Base-by-base conservation (phyloP, 2,113 vertebrate genomes). In the Anseranas semipalmata region DNA sequence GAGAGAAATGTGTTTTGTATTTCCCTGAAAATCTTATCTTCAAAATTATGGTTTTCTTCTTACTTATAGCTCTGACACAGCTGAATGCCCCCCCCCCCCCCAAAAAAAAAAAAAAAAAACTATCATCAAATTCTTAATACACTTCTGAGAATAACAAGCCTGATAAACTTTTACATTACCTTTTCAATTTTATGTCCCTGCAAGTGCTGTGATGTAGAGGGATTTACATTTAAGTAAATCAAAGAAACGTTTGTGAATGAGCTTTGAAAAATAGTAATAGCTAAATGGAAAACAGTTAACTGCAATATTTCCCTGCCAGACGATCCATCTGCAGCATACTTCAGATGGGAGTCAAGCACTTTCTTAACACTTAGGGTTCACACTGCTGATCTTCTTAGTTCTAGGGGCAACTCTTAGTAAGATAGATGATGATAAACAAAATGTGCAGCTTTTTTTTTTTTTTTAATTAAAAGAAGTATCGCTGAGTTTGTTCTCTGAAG, bases 401-500 rank as follows among this genome's bases (percentile, higher is more conserved):
- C 21, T 45, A 87, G 48, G 32, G 41, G 5, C 25, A 93, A 20
- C 15, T 80, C 30, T 33, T 85, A 85, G 93, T 67, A 66, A 96
- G 63, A 72, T 27, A 65, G 78, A 67, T 48, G 56, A 70, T 53
- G 59, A 60, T 50, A 58, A 89, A 68, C 13, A 58, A 79, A 48
- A 41, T 88, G 30, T 33, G 50, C 30, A 65, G n/a, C 28, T 75
- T 41, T 56, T 72, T 53, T 33, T 63, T 84, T 84, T 68, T 88
- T 90, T 95, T 75, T 75, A 81, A 88, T 94, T 78, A 95, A 95
- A 96, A 78, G 39, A 91, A 89, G 60, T 46, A 87, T 41, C 6
- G 28, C n/a, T 77, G 68, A 72, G 25, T 83, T 76, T 84, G 30
- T 94, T 90, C 59, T 95, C 84, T 66, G 85, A 91, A 92, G 80